Evolutionary conservation across 2,888 invertebrate genomes (phyloP), one percentile per base, ranked within the genome.

Genomic region (Pharmacophagus antenor): DNA sequence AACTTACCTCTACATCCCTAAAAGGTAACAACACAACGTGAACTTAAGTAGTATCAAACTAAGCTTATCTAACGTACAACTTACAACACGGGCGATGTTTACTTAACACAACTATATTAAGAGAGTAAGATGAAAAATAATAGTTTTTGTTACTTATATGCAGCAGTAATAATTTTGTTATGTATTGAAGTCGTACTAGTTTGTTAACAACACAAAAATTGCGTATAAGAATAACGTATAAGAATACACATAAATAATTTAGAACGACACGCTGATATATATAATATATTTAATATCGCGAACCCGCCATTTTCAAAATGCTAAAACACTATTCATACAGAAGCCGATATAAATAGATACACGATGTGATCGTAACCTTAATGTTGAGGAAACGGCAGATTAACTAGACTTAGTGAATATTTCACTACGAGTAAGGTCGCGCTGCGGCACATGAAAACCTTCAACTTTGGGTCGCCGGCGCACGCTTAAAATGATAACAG

Each of bases 331-430:
- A 18, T 18, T 42, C 17, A 17, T n/a, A 42, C 2, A 42, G 42
- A 8, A 6, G 42, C 18, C 17, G n/a, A 10, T 42, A 42, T 42
- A 18, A 42, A 42, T 42, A 42, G 5, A 5, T 42, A 42, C 5
- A n/a, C 18, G 17, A 42, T 27, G 27, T 10, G 27, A 7, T 27
- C 27, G 10, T 27, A 54, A 44, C 44, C 46, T 54, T 44, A 17
- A 44, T 17, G 12, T 54, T 54, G 46, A 54, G 44, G 54, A 10
- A 44, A 54, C 3, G 25, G 42, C 8, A 27, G 4, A 20, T 54
- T 54, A 44, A 46, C 25, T 3, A n/a, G 0, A 27, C 27, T 1
- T 8, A 22, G 42, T 25, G 46, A 25, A 25, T 25, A 25, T 25
- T 21, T 12, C 20, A 23, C 44, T 44, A 18, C 6, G 25, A 18